phyloP scores from a whole-genome alignment of 2,888 invertebrate genomes.

The Drosophila koepferae region DNA sequence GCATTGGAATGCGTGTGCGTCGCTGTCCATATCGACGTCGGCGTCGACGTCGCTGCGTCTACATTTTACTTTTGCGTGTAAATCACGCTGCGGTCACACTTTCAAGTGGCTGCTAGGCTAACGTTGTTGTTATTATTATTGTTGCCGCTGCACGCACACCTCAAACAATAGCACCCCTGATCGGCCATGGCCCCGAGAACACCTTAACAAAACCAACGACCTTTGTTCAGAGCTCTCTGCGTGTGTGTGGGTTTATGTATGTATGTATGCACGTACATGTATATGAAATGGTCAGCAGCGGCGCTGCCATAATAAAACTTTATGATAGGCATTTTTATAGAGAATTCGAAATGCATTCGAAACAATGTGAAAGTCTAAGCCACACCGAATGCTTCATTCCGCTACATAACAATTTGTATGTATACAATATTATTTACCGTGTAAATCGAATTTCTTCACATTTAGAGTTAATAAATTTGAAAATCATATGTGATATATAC shows the following conservation, averaged over 20 bases:
- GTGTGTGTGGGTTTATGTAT: constrained; percentile 15
- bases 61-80: constrained; percentile 60
- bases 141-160: constrained; percentile 54
- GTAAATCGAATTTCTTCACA: background rate
- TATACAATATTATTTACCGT: too few species aligned
- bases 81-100: constrained; percentile 81
- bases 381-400: constrained; percentile 27
- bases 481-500: too few species aligned
- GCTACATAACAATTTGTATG: constrained; percentile 14
- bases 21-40: constrained; percentile 6
- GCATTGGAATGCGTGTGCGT: constrained; percentile 75
- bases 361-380: constrained; percentile 55
- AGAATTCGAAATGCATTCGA: constrained; percentile 71
- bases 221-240: constrained; percentile 62
- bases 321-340: constrained; percentile 76
- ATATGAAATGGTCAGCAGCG: constrained; percentile 65
- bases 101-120: constrained; percentile 70
- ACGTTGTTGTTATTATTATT: constrained; percentile 37
- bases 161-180: constrained; percentile 73
- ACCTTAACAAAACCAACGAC: constrained; percentile 70
- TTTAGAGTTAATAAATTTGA: background rate
- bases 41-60: constrained; percentile 63
- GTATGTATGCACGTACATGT: constrained; percentile 17
- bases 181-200: constrained; percentile 62
- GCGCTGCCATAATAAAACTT: constrained; percentile 74